These are phyloP conservation scores for Leucoptera coffeella DNA, from an alignment of 2,888 invertebrate species.

Conservation along the genomic window DNA sequence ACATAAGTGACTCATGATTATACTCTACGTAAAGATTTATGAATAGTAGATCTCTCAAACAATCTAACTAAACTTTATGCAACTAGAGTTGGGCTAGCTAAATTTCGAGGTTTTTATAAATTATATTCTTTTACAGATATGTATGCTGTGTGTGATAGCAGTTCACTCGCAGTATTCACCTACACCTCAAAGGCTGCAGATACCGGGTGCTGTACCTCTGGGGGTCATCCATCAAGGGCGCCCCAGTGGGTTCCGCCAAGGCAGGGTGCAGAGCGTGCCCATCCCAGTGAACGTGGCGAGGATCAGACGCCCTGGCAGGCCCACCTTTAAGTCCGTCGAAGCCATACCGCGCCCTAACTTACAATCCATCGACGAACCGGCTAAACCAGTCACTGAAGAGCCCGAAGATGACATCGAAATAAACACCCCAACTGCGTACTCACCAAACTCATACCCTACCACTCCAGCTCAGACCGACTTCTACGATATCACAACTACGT, in stretches of 20 bases:
- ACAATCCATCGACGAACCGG: constrained; percentile 42
- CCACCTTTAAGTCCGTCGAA: constrained; percentile 40
- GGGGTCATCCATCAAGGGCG: constrained; percentile 15
- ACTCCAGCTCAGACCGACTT: constrained; percentile 40
- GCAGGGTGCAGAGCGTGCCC: constrained; percentile 20
- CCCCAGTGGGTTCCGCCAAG: constrained; percentile 34
- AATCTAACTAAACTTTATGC: too few relatives aligned
- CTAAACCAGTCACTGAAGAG: constrained; percentile 64
- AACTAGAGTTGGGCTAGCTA: too few relatives aligned
- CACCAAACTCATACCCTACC: constrained; percentile 30
- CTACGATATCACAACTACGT: constrained; percentile 36
- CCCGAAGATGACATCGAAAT: constrained; percentile 57
- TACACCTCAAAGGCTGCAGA: constrained; percentile 57
- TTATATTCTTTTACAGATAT: constrained; percentile 21
- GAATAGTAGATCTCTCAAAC: too few relatives aligned
- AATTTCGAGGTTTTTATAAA: background rate
- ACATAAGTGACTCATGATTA: too few relatives aligned
- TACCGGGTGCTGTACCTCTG: constrained; percentile 58
- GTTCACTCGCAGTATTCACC: constrained; percentile 48
- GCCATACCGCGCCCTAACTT: constrained; percentile 34
- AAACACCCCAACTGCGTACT: constrained; percentile 45
- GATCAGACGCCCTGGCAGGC: constrained; percentile 34
- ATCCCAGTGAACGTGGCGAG: constrained; percentile 17
- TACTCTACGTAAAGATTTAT: too few relatives aligned
- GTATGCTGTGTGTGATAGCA: constrained; percentile 45